Conservation (phyloP, 2,888 invertebrate species). For the Lasioglossum calceatum region DNA sequence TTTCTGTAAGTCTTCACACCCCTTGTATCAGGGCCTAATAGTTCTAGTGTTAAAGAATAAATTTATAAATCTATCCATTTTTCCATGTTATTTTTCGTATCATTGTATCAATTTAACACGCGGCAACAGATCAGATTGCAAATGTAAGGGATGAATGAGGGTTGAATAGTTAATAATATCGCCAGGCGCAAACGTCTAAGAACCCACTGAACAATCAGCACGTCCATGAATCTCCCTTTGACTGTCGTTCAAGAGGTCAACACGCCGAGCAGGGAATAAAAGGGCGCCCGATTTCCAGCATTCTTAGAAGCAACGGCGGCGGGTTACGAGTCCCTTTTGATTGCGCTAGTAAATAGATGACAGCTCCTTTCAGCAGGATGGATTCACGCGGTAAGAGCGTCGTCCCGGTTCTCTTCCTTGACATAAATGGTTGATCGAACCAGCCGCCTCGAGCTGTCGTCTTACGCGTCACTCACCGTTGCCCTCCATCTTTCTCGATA, state of each 20-base stretch:
- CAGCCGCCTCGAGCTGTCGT: background rate
- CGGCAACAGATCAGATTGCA: no score
- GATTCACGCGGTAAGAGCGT: slow-evolving; percentile 1
- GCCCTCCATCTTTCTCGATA: background rate
- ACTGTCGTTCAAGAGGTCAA: background rate
- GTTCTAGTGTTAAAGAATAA: no score
- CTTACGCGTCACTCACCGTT: slow-evolving; percentile 1
- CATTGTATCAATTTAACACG: no score
- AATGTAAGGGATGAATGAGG: no score
- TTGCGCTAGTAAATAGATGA: background rate
- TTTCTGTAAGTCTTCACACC: background rate
- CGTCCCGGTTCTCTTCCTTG: background rate
- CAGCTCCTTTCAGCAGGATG: slow-evolving; percentile 16
- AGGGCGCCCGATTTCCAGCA: background rate
- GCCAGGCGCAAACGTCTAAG: background rate
- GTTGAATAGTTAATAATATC: background rate
- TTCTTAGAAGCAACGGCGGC: background rate
- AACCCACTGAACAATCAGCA: background rate
- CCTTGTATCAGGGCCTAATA: background rate
- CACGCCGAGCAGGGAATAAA: background rate
- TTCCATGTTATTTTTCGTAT: no score
- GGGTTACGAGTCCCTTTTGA: background rate
- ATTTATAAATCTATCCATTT: no score
- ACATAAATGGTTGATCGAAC: slow-evolving; percentile 15
- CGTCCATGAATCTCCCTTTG: background rate